Percentiles rank a stretch among this genome's conserved stretches.
Evolutionary conservation across 2,888 invertebrate species (phyloP).

Genomic region (Aethes cnicana): DNA sequence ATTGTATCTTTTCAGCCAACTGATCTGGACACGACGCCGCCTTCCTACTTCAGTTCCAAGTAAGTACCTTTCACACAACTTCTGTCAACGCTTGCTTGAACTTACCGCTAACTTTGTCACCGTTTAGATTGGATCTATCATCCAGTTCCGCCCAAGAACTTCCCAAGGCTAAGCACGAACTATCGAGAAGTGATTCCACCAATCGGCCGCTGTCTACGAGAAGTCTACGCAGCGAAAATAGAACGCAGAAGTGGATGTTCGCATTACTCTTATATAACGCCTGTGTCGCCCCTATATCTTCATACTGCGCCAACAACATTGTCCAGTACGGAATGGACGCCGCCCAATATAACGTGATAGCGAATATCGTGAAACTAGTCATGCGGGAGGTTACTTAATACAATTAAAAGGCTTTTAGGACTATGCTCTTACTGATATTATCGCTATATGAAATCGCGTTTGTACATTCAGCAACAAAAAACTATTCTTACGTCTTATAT

Average conservation of each 20-base stretch:
- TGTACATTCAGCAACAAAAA: conserved; percentile 6
- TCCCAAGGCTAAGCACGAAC: no score
- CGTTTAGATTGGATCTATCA: conserved; percentile 13
- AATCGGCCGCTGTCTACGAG: conserved; percentile 37
- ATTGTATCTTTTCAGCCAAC: conserved; percentile 53
- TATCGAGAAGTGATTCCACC: no score
- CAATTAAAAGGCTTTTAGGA: conserved; percentile 44
- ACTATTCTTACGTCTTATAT: background rate
- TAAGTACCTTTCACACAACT: conserved; percentile 41
- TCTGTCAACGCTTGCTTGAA: background rate
- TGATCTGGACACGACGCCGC: conserved; percentile 54
- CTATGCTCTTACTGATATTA: conserved; percentile 69
- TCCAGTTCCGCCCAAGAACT: conserved; percentile 10
- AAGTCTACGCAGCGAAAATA: conserved; percentile 38
- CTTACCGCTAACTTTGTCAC: conserved; percentile 2
- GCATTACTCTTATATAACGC: conserved; percentile 69
- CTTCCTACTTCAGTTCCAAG: conserved; percentile 66
- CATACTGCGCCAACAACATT: conserved; percentile 67
- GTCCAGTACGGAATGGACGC: conserved; percentile 71
- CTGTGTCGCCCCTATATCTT: conserved; percentile 70
- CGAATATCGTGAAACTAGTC: conserved; percentile 57
- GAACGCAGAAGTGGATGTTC: conserved; percentile 67
- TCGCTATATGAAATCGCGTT: background rate
- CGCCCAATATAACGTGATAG: conserved; percentile 66
- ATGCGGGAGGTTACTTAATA: conserved; percentile 62